phyloP scores from a whole-genome alignment of 1,140 invertebrate genomes.

The Leucophenga varia region DNA sequence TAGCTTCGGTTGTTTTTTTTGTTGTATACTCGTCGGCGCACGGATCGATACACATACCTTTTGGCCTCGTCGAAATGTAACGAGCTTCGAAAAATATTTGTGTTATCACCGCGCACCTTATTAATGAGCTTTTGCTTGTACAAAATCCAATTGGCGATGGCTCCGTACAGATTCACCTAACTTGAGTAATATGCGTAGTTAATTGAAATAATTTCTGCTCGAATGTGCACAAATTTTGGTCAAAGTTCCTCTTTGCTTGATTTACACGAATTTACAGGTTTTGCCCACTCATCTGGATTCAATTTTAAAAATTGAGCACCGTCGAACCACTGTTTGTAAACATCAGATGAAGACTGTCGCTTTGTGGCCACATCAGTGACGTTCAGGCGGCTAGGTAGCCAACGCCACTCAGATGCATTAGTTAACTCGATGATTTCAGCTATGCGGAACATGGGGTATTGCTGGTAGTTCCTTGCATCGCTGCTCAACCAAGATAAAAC shows the following conservation, averaged over 20 bases:
- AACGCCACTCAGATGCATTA: conserved; percentile 3
- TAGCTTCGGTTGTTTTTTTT: not conserved
- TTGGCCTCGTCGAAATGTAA: not conserved
- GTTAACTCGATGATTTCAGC: conserved; percentile 30
- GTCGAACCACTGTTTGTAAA: not conserved
- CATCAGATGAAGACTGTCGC: not conserved
- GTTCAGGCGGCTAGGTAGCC: conserved; percentile 12
- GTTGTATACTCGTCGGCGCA: not conserved
- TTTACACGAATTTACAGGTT: not conserved
- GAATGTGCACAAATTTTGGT: conserved; percentile 1
- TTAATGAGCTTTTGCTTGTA: no score
- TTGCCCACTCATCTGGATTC: not conserved
- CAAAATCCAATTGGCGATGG: no score
- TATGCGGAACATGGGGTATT: conserved; percentile 17
- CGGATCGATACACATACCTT: not conserved
- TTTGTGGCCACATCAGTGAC: conserved; percentile 11
- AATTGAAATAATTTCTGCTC: no score
- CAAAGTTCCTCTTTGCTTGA: not conserved
- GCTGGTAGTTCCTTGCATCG: conserved; percentile 15
- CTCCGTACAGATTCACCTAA: conserved; percentile 1
- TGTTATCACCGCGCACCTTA: no score
- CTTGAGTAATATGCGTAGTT: conserved; percentile 2
- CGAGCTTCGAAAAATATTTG: no score
- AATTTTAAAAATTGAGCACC: not conserved
- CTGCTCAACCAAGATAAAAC: conserved; percentile 25